Conservation (phyloP, 2,888 invertebrate species). For the Halocaridina rubra region DNA sequence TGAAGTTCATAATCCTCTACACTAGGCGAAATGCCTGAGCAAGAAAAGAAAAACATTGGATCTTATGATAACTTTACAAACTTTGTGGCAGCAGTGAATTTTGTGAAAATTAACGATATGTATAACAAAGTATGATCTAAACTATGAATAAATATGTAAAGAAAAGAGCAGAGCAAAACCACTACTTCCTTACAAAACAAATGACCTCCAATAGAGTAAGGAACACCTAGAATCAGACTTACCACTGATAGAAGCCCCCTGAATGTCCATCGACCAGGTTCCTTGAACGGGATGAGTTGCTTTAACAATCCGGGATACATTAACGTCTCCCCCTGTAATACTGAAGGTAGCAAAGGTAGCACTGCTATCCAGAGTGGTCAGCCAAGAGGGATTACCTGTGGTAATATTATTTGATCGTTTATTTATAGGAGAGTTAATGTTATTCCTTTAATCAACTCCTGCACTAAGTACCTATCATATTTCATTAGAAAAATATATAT, state of each 20-base stretch:
- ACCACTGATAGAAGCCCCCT: background rate
- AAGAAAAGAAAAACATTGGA: background rate
- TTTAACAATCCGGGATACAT: background rate
- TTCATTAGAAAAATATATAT: background rate
- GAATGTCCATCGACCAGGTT: constrained; percentile 20
- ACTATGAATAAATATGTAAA: no score
- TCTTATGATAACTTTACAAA: background rate
- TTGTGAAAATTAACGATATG: background rate
- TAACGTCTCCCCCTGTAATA: background rate
- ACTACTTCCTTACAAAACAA: no score
- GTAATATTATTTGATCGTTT: background rate
- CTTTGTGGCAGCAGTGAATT: background rate
- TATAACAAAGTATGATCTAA: background rate
- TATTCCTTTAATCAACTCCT: background rate
- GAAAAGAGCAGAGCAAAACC: no score
- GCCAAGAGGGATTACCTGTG: constrained; percentile 4
- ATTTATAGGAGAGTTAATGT: background rate
- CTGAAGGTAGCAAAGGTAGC: background rate
- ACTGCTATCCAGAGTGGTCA: background rate
- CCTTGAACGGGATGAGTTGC: constrained; percentile 9
- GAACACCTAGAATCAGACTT: no score
- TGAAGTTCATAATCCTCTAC: background rate
- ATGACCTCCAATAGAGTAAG: no score
- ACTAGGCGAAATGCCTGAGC: background rate
- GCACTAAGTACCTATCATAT: background rate